Conservation (phyloP, 2,797 vertebrate genomes). For the Catamblyrhynchus diadema region DNA sequence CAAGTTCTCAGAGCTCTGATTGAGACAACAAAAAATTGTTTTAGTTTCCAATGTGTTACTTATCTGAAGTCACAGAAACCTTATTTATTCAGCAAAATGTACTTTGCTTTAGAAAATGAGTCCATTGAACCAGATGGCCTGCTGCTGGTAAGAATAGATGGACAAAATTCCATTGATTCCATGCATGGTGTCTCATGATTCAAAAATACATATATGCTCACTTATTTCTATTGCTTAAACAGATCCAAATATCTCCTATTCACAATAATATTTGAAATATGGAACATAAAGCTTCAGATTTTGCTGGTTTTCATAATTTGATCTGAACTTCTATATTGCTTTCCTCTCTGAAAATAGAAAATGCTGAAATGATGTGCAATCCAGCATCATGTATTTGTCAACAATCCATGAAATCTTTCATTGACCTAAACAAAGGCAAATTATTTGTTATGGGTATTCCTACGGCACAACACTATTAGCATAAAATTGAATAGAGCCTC, state of each 20-base stretch:
- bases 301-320: neutral
- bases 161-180: neutral
- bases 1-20: neutral
- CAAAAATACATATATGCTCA: neutral
- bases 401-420: neutral
- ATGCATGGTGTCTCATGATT: neutral
- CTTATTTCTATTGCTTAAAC: constrained; percentile 21
- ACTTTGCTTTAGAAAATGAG: constrained; percentile 17
- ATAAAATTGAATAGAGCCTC: neutral
- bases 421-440: neutral
- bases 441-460: neutral
- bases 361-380: neutral
- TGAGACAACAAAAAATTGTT: neutral
- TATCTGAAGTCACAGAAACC: neutral
- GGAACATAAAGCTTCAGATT: neutral
- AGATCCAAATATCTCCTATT: neutral
- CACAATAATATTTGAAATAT: neutral
- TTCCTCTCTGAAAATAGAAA: neutral
- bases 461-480: neutral
- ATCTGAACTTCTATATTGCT: neutral
- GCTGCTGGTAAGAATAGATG: neutral
- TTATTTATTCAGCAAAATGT: constrained; percentile 19
- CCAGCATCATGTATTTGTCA: neutral
- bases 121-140: neutral
- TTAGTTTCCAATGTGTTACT: neutral